phyloP scores from a whole-genome alignment of 2,113 vertebrate genomes.

The Heliornis fulica region DNA sequence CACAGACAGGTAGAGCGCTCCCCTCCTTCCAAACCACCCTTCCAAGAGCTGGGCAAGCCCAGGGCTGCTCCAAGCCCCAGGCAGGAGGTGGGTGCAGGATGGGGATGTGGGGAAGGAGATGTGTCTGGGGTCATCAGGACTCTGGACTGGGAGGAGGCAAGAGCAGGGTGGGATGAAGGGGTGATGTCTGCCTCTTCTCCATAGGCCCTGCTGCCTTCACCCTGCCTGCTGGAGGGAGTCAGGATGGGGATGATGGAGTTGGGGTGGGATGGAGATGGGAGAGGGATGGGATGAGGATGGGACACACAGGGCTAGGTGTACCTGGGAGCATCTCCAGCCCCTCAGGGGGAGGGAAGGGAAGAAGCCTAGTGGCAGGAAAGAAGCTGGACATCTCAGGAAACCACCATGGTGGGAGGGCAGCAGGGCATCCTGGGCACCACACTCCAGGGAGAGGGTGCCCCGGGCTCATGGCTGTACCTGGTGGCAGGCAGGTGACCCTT shows the following conservation, averaged over 20 bases:
- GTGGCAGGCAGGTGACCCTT: background rate
- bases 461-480: background rate
- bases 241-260: background rate
- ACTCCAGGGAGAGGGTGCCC: background rate
- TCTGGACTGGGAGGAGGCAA: background rate
- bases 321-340: background rate
- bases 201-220: background rate
- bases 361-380: background rate
- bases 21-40: background rate
- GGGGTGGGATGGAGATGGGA: background rate
- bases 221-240: background rate
- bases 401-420: background rate
- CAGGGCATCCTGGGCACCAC: background rate
- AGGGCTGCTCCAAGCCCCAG: background rate
- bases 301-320: background rate
- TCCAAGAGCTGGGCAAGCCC: background rate
- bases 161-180: background rate
- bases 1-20: background rate
- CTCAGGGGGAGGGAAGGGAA: background rate
- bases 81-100: background rate
- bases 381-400: background rate
- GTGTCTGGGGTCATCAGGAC: rapidly evolving
- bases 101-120: background rate
- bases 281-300: too few species aligned
- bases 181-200: background rate